Evolutionary conservation across 2,113 vertebrate genomes (phyloP).

Genomic region (Peromyscus californicus): DNA sequence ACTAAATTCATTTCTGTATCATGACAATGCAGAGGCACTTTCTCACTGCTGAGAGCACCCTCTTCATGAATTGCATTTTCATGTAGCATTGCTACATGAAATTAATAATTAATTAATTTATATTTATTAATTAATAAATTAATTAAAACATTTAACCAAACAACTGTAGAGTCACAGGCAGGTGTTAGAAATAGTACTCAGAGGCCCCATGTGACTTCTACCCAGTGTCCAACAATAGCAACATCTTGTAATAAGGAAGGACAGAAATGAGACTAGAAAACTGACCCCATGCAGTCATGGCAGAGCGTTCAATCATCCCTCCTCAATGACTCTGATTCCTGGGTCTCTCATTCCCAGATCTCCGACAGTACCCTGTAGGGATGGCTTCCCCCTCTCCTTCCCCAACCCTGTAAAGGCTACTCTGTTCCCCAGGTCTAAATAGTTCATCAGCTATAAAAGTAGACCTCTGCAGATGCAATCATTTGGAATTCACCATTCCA

Average conservation of each 20-base stretch:
- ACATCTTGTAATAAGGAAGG: rapidly evolving
- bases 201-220: neutral
- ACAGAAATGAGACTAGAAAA: no score
- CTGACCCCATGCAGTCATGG: rapidly evolving
- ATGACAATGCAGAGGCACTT: neutral
- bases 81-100: neutral
- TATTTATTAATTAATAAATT: no score
- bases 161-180: neutral
- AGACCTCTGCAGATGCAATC: rapidly evolving
- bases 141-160: neutral
- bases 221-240: rapidly evolving
- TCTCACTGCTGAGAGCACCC: neutral
- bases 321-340: neutral
- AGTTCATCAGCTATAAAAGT: neutral
- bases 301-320: rapidly evolving
- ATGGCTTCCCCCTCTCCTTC: neutral
- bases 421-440: neutral
- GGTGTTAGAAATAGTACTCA: neutral
- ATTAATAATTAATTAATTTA: no score
- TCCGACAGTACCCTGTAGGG: neutral
- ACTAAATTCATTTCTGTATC: neutral
- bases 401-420: neutral
- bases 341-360: no score
- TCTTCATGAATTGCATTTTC: neutral
- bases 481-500: no score